Base-by-base conservation (phyloP, 2,888 invertebrate species). In the Erebia epiphron region DNA sequence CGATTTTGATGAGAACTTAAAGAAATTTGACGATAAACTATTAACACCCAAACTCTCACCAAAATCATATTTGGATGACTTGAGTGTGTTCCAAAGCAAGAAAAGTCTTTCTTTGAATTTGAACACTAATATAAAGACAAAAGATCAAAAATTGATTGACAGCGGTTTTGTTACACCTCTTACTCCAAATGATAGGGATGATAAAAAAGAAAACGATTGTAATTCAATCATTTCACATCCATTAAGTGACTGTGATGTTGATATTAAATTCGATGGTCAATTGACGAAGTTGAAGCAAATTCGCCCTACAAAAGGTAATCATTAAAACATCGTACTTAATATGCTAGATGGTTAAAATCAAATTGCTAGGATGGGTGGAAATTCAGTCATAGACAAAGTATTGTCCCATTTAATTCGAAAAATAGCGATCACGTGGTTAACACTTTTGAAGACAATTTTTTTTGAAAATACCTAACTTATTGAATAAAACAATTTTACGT, bases 281-380 rank as follows among this genome's bases (percentile, higher is more conserved):
- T 96, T 96, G 1, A 96, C 97, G 0, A 96, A 97, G 82, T 87
- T 97, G 72, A 97, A 97, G 83, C 96, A 96, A 67, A 95, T 97
- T 41, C 94, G 95, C 74, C 95, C 96, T 13, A 77, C 92, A 26
- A 81, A 75, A 73, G 73, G 54, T 56, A 76, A 68, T 52, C 66
- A 62, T 62, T 62, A 16, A 49, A 50, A 62, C 41, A 66, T 54
- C 50, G 1, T 60, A 46, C 46, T 46, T 46, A 46, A 11, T 9
- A 13, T 10, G 43, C 11, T 43, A 11, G 43, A 43, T 11, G 43
- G 43, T 43, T 11, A 35, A 35, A 35, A 35, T 35, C 5, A 7
- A 7, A 0, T 35, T 35, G 0, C 7, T 7, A 35, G 7, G 35
- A 35, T 35, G 35, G 35, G 7, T 35, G 35, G 35, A 35, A 7